Percentiles rank a stretch among this genome's conserved stretches.
phyloP scores from a whole-genome alignment of 2,888 invertebrate genomes.

The Zeuzera pyrina region DNA sequence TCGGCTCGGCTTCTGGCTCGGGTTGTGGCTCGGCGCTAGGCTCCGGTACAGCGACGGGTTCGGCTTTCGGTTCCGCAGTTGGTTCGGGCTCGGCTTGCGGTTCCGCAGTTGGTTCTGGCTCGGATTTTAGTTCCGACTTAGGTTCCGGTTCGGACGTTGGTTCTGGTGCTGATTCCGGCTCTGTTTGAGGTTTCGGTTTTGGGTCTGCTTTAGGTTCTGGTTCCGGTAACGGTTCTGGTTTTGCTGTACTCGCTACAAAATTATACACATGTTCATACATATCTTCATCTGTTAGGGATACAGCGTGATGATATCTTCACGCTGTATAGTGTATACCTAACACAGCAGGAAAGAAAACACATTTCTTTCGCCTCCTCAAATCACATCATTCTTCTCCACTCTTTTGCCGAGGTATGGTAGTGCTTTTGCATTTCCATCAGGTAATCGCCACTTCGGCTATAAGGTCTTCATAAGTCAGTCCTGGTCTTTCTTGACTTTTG shows the following conservation, averaged over 20 bases:
- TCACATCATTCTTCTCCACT: too few species aligned
- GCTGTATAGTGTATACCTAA: too few species aligned
- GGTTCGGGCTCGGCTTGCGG: slow-evolving; percentile 41
- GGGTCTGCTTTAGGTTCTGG: slow-evolving; percentile 45
- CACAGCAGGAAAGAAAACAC: too few species aligned
- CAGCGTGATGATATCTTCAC: too few species aligned
- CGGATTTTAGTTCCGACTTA: slow-evolving; percentile 49
- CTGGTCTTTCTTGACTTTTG: too few species aligned
- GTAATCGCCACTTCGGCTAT: too few species aligned
- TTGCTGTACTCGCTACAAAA: slow-evolving; percentile 15
- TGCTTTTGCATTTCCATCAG: too few species aligned
- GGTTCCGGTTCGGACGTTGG: slow-evolving; percentile 53
- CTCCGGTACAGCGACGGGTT: slow-evolving; percentile 33
- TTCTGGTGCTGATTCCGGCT: slow-evolving; percentile 42
- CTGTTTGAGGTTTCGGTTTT: slow-evolving; percentile 22
- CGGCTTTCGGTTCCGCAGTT: slow-evolving; percentile 44
- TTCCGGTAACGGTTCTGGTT: slow-evolving; percentile 50
- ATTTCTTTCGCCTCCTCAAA: too few species aligned
- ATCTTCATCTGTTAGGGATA: too few species aligned
- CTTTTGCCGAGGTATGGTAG: too few species aligned
- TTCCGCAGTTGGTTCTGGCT: slow-evolving; percentile 38
- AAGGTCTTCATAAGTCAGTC: too few species aligned
- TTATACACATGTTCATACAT: too few species aligned
- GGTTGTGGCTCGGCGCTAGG: slow-evolving; percentile 48
- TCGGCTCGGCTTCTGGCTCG: slow-evolving; percentile 43